Conservation (phyloP, 2,797 vertebrate species). For the Falco rusticolus region DNA sequence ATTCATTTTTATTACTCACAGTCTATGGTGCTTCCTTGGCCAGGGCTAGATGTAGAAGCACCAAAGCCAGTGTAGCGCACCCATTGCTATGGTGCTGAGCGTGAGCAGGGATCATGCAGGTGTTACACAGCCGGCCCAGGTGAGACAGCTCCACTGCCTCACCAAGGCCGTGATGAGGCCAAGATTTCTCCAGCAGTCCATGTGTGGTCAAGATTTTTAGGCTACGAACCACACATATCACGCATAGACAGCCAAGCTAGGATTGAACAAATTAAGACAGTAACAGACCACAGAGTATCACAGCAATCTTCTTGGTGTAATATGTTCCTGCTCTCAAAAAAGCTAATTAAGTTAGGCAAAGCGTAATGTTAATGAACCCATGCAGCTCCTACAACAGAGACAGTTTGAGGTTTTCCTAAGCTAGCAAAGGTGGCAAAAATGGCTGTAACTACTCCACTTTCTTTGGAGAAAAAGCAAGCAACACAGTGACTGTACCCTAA, state of each 20-base stretch:
- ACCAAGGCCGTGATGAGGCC: not conserved
- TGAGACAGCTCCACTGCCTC: not conserved
- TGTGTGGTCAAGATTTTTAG: not conserved
- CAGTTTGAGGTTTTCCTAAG: not conserved
- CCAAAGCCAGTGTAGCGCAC: not conserved
- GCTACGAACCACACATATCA: not conserved
- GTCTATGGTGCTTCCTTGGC: not conserved
- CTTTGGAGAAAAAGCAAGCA: not conserved
- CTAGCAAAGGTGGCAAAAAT: not conserved
- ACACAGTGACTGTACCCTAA: too few species aligned
- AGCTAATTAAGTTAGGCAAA: not conserved
- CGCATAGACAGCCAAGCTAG: not conserved
- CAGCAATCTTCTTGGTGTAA: not conserved
- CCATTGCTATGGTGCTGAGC: not conserved
- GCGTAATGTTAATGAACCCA: accelerated
- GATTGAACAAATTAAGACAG: not conserved
- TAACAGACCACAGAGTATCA: not conserved
- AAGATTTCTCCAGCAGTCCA: not conserved
- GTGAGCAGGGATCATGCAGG: not conserved
- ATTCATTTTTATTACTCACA: not conserved
- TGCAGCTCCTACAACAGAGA: not conserved
- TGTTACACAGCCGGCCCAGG: not conserved
- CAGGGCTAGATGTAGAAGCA: not conserved
- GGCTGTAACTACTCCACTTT: not conserved
- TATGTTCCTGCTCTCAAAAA: not conserved